Base-by-base conservation (phyloP, 2,888 invertebrate genomes). In the Drepanosiphum platanoidis region DNA sequence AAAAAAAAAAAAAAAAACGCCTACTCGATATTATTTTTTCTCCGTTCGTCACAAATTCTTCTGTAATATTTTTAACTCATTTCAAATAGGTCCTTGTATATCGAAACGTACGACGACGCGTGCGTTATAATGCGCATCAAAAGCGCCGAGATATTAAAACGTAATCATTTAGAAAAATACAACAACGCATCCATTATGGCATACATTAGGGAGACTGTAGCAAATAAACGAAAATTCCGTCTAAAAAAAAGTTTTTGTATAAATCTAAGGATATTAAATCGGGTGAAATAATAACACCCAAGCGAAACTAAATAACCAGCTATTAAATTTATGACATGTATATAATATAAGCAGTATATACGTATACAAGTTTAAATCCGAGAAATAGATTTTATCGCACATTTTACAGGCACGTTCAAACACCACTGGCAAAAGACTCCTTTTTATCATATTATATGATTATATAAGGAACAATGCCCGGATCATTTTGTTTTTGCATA, bases 181-280 rank as follows among this genome's bases (percentile, higher is more conserved):
- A 13, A 30, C 13, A 8, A 79, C 46, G 36, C 66, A 32, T 74
- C 32, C 42, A 18, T 52, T 66, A 79, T 32, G 11, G 61, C 18
- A 18, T 46, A n/a, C 32, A 32, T 42, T 58, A 32, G 9, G 66
- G 42, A 66, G 3, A 52, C 15, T 5, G 39, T 15, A 39, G 36
- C 1, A 15, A 32, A 66, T 64, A 39, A 36, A 46, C 22, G 3
- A 5, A 52, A 77, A 58, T n/a, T 58, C 27, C 68, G 27, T 36
- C 52, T 18, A 7, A 34, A 68, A 68, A 64, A 77, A 30, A 32
- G 36, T 70, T 36, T 5, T 58, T 68, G 27, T 34, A 52, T 71
- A 81, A 80, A 81, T 81, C 58, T 72, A 72, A 30, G 32, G 81
- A 72, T 52, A 72, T 72, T 82, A 72, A 82, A 82, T 82, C 71